Percentiles rank a stretch among this genome's conserved stretches.
These are phyloP conservation scores for Osmerus mordax DNA, from an alignment of 2,113 vertebrate genomes.

Conservation along the genomic window DNA sequence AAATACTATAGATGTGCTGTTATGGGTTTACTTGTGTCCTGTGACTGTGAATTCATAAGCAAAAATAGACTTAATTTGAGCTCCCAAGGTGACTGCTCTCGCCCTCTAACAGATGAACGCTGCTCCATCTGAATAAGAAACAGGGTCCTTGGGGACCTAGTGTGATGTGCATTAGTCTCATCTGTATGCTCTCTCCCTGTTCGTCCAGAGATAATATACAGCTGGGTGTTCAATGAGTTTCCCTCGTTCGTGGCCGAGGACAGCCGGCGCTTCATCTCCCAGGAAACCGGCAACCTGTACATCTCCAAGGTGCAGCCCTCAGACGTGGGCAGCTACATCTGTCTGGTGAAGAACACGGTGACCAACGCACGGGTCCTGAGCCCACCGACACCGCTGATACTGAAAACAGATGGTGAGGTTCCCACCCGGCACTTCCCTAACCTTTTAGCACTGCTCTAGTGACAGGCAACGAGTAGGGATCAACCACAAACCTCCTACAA, in stretches of 20 bases:
- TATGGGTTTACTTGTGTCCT: neutral
- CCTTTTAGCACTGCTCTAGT: neutral
- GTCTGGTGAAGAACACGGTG: conserved; percentile 91
- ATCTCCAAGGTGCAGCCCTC: conserved; percentile 94
- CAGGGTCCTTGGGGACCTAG: neutral
- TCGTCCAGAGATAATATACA: conserved; percentile 89
- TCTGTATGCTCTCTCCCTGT: conserved; percentile 14
- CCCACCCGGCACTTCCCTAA: neutral
- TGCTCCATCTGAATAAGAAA: neutral
- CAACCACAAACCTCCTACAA: neutral
- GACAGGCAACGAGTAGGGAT: conserved; percentile 9
- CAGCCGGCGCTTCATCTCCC: conserved; percentile 94
- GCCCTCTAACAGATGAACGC: neutral
- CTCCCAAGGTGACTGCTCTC: neutral
- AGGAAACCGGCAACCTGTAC: conserved; percentile 94
- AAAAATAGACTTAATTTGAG: neutral
- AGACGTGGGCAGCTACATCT: conserved; percentile 96
- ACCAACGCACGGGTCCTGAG: conserved; percentile 90
- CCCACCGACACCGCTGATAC: conserved; percentile 90
- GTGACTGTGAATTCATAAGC: neutral
- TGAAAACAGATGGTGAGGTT: conserved; percentile 88
- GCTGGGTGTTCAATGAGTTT: conserved; percentile 97
- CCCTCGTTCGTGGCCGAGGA: conserved; percentile 95
- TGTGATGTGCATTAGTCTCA: neutral
- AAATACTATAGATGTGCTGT: neutral